A percentile compares a stretch with the other conserved stretches of the same genome.
Conservation (phyloP, 2,797 vertebrate species). For the Rhodeus uyekii region DNA sequence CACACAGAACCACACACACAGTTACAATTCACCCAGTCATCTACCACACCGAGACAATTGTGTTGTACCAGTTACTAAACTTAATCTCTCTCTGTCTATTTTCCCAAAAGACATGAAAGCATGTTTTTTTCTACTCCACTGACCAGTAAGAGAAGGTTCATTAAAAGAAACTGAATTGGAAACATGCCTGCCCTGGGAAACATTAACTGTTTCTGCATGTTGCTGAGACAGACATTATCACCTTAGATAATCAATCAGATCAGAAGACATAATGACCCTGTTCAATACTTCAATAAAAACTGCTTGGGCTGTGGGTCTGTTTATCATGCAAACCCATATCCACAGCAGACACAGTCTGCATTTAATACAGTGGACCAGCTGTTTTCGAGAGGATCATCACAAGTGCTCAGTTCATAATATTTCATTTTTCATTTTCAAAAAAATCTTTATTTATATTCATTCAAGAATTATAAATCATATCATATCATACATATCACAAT, state of each 20-base stretch:
- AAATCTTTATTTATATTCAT: too few relatives aligned
- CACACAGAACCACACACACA: background rate
- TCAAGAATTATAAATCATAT: too few relatives aligned
- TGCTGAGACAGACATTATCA: conserved; percentile 70
- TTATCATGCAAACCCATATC: conserved; percentile 54
- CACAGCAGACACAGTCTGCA: conserved; percentile 24
- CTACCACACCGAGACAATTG: conserved; percentile 77
- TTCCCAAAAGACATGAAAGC: conserved; percentile 95
- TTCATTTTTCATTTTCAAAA: background rate
- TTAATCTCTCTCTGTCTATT: conserved; percentile 78
- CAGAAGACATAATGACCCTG: conserved; percentile 73
- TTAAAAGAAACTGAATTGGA: conserved; percentile 99
- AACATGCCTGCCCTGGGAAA: conserved; percentile 98
- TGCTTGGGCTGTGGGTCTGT: conserved; percentile 51
- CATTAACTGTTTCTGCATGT: conserved; percentile 94
- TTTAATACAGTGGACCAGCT: background rate
- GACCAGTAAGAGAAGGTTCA: conserved; percentile 97
- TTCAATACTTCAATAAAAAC: conserved; percentile 69
- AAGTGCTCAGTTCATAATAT: background rate
- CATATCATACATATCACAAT: too few relatives aligned
- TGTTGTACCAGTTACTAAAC: conserved; percentile 85
- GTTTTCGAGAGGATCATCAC: background rate
- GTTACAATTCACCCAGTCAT: conserved; percentile 68
- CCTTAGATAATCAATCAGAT: conserved; percentile 81
- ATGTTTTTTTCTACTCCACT: conserved; percentile 97